Evolutionary conservation across 2,113 vertebrate genomes (phyloP), one percentile per base, ranked within the genome.

Genomic region (Pogonocichla stellata): DNA sequence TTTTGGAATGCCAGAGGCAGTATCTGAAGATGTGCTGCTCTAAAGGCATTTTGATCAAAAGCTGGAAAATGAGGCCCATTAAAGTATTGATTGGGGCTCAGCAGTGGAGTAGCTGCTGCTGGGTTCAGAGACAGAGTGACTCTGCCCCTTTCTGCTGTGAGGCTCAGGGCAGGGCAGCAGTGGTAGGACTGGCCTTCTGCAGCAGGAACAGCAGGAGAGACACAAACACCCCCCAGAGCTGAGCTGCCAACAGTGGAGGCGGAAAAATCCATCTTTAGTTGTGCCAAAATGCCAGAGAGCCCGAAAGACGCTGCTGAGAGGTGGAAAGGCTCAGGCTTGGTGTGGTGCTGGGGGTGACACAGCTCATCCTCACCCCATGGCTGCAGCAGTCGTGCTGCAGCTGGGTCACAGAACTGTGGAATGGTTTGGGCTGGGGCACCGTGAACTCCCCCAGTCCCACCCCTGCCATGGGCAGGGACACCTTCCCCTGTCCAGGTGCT

Each of bases 51-150:
- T 71, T 82, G 90, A 93, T 80, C 85, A 86, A 88, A 94, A 83
- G 74, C 71, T 80, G 70, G 79, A 93, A 94, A 92, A 94, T 94
- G 31, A 90, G 50, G 19, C 54, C 92, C 38, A 58, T 93, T 82
- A 38, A 62, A 73, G 62, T 11, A 58, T 24, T 77, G 87, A 61
- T 9, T 88, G 81, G 83, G 77, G 85, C 67, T 88, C 38, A 34
- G 90, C 26, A 54, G 38, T 82, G 67, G 57, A 93, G 69, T 24
- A 75, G 1, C 40, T 82, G 60, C 3, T 70, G 77, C 34, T 57
- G 79, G 78, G 31, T 61, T 48, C 48, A 45, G 67, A 62, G 67
- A 8, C 19, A n/a, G 53, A 26, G n/a, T 14, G 72, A 28, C 20
- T 77, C 58, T 92, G 31, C 19, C 61, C 57, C 60, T 84, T 24